Conservation (phyloP, 2,113 vertebrate genomes). For the Menura novaehollandiae region DNA sequence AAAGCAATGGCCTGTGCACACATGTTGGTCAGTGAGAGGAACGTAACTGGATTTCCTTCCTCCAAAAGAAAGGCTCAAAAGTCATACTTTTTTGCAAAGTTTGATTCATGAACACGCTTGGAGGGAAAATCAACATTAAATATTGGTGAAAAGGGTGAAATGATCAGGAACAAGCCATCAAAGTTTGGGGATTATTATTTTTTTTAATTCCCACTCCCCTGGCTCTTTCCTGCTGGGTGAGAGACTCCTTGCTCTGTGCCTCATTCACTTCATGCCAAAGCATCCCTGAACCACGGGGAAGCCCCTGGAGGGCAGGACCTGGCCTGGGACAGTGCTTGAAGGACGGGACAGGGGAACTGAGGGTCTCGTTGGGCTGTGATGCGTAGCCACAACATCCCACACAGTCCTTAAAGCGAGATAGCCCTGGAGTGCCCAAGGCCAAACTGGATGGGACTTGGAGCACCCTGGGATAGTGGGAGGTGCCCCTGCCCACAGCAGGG, state of each 20-base stretch:
- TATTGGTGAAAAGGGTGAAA: neutral
- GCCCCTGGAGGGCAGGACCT: neutral
- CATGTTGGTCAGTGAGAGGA: neutral
- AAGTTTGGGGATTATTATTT: neutral
- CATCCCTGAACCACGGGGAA: fast-evolving
- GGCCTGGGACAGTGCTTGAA: neutral
- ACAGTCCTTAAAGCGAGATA: neutral
- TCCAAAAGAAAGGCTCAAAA: neutral
- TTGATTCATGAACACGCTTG: neutral
- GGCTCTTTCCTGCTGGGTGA: neutral
- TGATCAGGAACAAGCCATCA: neutral
- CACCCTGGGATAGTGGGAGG: neutral
- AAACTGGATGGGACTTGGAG: neutral
- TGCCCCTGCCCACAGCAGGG: neutral
- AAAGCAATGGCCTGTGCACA: neutral
- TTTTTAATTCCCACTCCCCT: neutral
- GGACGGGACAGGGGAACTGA: neutral
- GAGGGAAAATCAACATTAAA: neutral
- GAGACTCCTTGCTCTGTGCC: neutral
- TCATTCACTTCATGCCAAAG: fast-evolving
- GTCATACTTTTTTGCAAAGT: neutral
- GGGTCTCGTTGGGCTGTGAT: neutral
- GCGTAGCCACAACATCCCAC: neutral
- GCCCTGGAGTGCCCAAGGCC: neutral
- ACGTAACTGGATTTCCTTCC: neutral